A percentile compares a stretch with the other conserved stretches of the same genome.
These are phyloP conservation scores for Sylvilagus bachmani DNA, from an alignment of 2,113 vertebrate species.

Conservation along the genomic window DNA sequence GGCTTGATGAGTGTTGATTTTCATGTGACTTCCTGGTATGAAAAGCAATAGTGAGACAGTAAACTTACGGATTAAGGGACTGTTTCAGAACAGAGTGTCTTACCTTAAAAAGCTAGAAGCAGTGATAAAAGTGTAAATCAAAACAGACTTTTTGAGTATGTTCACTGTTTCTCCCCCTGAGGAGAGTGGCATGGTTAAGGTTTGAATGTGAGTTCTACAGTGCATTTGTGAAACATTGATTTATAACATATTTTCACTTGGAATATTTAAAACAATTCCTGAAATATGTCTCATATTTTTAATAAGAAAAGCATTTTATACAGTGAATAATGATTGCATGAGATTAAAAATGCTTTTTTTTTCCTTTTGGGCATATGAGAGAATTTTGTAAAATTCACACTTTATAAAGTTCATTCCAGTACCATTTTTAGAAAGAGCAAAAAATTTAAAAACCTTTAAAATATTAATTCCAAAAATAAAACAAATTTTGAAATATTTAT, in stretches of 20 bases:
- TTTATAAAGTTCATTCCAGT: slow-evolving; percentile 22
- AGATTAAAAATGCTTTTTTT: slow-evolving; percentile 26
- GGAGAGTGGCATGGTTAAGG: not conserved
- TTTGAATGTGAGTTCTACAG: not conserved
- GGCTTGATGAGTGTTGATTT: not conserved
- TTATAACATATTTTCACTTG: not conserved
- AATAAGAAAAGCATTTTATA: not conserved
- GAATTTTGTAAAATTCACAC: not conserved
- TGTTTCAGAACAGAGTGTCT: not conserved
- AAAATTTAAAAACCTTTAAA: not conserved
- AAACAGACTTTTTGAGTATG: not conserved
- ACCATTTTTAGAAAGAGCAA: slow-evolving; percentile 35
- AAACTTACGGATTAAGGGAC: not conserved
- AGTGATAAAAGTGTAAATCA: not conserved
- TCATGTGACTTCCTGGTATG: not conserved
- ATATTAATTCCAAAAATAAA: not conserved
- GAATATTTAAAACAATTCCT: not conserved
- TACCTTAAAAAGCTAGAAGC: slow-evolving; percentile 23
- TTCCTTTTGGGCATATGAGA: not conserved
- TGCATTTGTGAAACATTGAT: slow-evolving; percentile 6
- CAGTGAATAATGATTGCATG: slow-evolving; percentile 2
- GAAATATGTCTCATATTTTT: not conserved
- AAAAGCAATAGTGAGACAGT: slow-evolving; percentile 23
- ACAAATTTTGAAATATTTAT: not conserved
- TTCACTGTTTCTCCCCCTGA: not conserved